Conservation (phyloP, 2,113 vertebrate species). For the Erpornis zantholeuca region DNA sequence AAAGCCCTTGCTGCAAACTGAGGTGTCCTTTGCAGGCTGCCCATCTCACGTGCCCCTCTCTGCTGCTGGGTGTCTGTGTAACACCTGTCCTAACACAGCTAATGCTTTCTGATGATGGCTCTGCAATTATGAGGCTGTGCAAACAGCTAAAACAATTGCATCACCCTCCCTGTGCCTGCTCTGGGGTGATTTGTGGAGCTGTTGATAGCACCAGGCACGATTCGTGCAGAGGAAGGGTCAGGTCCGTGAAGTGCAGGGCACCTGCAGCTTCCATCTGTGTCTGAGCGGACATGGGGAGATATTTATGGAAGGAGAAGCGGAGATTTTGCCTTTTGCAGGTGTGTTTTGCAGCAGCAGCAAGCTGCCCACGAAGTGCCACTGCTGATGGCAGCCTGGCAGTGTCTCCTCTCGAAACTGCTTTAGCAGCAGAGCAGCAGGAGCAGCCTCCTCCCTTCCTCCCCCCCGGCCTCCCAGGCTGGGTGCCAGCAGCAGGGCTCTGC, state of each 20-base stretch:
- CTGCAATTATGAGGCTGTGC: background rate
- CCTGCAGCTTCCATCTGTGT: background rate
- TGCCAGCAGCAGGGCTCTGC: background rate
- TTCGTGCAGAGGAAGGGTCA: background rate
- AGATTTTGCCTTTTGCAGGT: background rate
- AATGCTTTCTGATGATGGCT: background rate
- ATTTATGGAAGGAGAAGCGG: background rate
- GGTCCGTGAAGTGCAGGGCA: background rate
- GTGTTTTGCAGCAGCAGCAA: background rate
- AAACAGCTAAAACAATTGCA: slow-evolving; percentile 3
- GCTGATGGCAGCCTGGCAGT: background rate
- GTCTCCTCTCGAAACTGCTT: background rate
- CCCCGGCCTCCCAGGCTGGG: background rate
- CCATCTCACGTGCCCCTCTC: background rate
- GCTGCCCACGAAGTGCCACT: background rate
- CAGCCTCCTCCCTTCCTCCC: background rate
- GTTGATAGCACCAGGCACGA: background rate
- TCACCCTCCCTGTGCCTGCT: background rate
- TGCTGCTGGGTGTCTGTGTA: background rate
- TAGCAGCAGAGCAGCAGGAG: background rate
- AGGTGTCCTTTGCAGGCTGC: background rate
- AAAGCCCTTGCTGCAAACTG: background rate
- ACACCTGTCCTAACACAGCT: background rate
- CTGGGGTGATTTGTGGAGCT: background rate
- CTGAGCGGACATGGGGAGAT: background rate